Base-by-base conservation (phyloP, 2,797 vertebrate species). In the Odontamblyopus lacepedii region DNA sequence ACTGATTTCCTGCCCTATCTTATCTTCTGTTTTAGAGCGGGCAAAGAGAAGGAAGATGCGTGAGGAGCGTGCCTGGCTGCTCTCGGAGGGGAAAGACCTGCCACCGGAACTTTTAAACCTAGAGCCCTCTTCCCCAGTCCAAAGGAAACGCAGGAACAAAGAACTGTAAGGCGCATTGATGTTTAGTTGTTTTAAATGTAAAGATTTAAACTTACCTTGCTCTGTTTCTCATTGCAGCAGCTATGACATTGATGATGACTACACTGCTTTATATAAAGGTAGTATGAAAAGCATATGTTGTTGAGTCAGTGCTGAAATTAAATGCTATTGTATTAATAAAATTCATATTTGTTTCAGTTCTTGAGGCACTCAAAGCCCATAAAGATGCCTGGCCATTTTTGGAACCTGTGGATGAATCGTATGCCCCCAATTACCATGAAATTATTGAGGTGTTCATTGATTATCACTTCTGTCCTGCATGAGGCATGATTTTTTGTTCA, bases 381-480 rank as follows among this genome's bases (percentile, higher is more conserved):
- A 99, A 98, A 92, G 98, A 99, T 72, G 94, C 97, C 19, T 99
- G 98, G 98, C 98, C 98, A 19, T 99, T 99, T 88, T 76, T 99
- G 89, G 98, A 99, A 81, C 97, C 98, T 0, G 98, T 99, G 44
- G 98, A 99, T 85, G 98, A 99, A 75, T 98, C 98, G 0, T 99
- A 98, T 13, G 98, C 98, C 55, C 98, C 98, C 15, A 98, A 97
- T 89, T 99, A 99, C 87, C 95, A 99, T 32, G 96, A 98, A 71
- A 95, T 99, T 84, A 98, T 99, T 85, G 95, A 98, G 95, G 98
- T 99, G 94, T 55, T 35, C 67, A 87, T 30, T 27, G 8, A 57
- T 32, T 57, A 32, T 12, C 50, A 19, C 5, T 12, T 56, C 29
- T 23, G 0, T 60, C 13, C 26, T 60, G 57, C 27, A 16, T 60